Conservation (phyloP, 92 coral and sea anemone genomes). For the Epizoanthus ramosus region DNA sequence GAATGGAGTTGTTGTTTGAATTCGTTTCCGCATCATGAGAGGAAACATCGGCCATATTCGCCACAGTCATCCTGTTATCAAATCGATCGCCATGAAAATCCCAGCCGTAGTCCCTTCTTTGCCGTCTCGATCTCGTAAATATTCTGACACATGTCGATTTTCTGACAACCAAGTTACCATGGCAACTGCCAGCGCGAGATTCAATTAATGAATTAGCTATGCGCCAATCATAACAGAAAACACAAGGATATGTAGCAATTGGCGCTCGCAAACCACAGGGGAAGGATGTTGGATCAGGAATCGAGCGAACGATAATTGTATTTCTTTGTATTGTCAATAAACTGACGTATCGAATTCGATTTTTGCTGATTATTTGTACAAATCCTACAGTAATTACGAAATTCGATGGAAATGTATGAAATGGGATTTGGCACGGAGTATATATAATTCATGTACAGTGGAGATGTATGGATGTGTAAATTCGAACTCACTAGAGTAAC, state of each 20-base stretch:
- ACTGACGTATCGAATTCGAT: neutral
- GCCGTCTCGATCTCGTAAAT: conserved; percentile 42
- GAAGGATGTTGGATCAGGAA: neutral
- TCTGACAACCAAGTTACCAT: conserved; percentile 44
- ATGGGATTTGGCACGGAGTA: neutral
- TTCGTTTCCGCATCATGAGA: conserved; percentile 57
- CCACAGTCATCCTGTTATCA: conserved; percentile 77
- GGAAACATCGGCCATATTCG: conserved; percentile 82
- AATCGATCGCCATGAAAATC: conserved; percentile 43
- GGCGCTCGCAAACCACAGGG: conserved; percentile 15
- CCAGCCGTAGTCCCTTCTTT: conserved; percentile 32
- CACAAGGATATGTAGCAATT: neutral
- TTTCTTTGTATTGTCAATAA: neutral
- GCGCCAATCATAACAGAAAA: conserved; percentile 16
- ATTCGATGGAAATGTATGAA: neutral
- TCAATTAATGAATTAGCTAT: conserved; percentile 5
- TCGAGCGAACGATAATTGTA: too few relatives aligned
- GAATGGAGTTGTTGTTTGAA: conserved; percentile 60
- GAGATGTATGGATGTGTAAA: neutral
- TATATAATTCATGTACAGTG: too few relatives aligned
- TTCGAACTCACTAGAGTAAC: neutral
- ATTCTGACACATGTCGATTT: conserved; percentile 49
- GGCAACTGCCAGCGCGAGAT: conserved; percentile 3
- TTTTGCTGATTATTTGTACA: neutral
- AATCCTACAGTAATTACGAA: too few relatives aligned